A percentile compares a stretch with the other conserved stretches of the same genome.
These are phyloP conservation scores for Peromyscus maniculatus DNA, from an alignment of 2,113 vertebrate species.

Conservation along the genomic window DNA sequence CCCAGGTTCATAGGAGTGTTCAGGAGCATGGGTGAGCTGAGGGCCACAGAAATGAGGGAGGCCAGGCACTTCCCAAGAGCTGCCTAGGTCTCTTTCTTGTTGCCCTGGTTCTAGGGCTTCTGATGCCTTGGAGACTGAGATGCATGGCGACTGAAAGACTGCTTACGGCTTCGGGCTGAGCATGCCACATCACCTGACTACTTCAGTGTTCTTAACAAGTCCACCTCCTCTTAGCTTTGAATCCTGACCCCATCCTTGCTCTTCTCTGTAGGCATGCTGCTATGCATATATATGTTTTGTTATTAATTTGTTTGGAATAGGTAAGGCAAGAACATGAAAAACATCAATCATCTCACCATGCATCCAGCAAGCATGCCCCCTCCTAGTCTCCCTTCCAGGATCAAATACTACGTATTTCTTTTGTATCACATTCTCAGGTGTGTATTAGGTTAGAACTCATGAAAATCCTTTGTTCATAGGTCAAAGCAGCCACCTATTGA, in stretches of 20 bases:
- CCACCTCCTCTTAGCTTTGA: not conserved
- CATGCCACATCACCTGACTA: not conserved
- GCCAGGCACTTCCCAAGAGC: fast-evolving
- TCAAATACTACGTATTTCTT: not conserved
- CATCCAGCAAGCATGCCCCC: not conserved
- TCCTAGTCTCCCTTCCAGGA: not conserved
- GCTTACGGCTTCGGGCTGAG: not conserved
- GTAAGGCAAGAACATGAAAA: not conserved
- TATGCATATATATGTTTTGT: not conserved
- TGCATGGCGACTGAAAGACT: not conserved
- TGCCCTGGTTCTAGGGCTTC: not conserved
- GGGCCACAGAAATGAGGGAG: not conserved
- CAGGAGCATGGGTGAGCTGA: not conserved
- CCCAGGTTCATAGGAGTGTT: not conserved
- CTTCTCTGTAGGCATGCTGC: not conserved
- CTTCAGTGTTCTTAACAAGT: not conserved
- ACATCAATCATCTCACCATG: not conserved
- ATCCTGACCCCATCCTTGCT: not conserved
- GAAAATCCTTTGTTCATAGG: not conserved
- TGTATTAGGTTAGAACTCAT: not conserved
- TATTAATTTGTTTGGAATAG: slow-evolving; percentile 48
- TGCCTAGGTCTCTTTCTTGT: not conserved
- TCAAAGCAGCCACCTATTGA: not conserved
- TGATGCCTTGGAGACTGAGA: not conserved
- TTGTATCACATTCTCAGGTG: not conserved